phyloP scores from a whole-genome alignment of 1,140 invertebrate species.

The Trissolcus basalis region DNA sequence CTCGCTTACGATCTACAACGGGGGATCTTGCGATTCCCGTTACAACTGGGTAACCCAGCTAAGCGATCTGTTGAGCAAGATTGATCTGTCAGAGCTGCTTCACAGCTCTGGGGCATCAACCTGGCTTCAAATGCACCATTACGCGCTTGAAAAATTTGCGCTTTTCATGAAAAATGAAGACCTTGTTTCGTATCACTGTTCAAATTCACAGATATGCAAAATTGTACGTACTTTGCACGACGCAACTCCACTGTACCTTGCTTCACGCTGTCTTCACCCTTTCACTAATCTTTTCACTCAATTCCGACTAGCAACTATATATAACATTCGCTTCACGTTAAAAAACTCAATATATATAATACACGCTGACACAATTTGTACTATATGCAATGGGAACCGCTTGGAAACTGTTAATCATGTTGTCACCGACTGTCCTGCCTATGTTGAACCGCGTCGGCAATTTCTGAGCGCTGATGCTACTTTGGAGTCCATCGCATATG shows the following conservation, averaged over 20 bases:
- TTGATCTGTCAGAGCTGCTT: slow-evolving; percentile 1
- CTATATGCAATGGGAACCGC: slow-evolving; percentile 2
- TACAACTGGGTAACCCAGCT: slow-evolving; percentile 18
- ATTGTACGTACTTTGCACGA: too few relatives aligned
- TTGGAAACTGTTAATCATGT: slow-evolving; percentile 18
- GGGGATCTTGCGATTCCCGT: not conserved
- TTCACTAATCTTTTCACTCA: slow-evolving; percentile 21
- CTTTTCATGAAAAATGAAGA: too few relatives aligned
- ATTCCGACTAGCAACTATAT: slow-evolving; percentile 7
- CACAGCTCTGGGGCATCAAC: not conserved
- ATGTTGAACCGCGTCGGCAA: too few relatives aligned
- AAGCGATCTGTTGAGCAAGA: not conserved
- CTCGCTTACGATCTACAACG: not conserved
- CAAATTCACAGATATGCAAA: too few relatives aligned
- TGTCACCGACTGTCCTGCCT: slow-evolving; percentile 4
- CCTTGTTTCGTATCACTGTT: too few relatives aligned
- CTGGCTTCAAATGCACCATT: not conserved
- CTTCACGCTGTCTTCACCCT: too few relatives aligned
- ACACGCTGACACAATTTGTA: slow-evolving; percentile 2
- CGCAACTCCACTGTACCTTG: not conserved
- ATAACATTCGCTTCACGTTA: not conserved
- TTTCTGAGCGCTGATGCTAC: too few relatives aligned
- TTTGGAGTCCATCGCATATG: too few relatives aligned
- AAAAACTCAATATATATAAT: slow-evolving; percentile 8
- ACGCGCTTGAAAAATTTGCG: too few relatives aligned